Base-by-base conservation (phyloP, 37 sponge, comb jelly and placozoan species). In the Crambe crambe region DNA sequence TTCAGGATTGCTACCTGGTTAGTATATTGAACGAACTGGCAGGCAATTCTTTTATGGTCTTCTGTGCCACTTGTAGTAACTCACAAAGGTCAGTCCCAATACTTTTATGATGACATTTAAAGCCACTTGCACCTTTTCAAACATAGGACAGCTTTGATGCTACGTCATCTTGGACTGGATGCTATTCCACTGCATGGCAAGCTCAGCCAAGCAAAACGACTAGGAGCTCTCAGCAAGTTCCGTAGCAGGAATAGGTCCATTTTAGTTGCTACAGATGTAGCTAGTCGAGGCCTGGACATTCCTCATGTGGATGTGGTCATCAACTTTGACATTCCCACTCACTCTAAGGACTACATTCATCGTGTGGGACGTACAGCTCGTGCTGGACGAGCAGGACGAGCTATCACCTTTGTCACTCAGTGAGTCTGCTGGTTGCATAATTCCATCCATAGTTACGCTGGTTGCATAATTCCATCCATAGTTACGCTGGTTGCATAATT, bases 331-430 rank as follows among this genome's bases (percentile, higher is more conserved):
- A 96, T 96, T 26, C 99, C 99, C 23, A 96, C 99, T 9, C 99
- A 98, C 44, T 96, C 96, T 37, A 98, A 98, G 87, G 99, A 98
- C 78, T 98, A 98, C 73, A 98, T 98, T 47, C 99, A 98, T 80
- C 70, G 99, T 20, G 99, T 98, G 44, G 99, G 98, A 30, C 82
- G 99, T 44, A 98, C 99, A 9, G 99, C 99, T 12, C 72, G 99
- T 37, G 99, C 99, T 29, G 99, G 99, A 3, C 62, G 96, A 23
- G 79, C 99, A 3, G 99, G 99, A 0, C 72, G 89, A 56, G 84
- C 97, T 37, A 89, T 98, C 76, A 98, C 90, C 32, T 96, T 98
- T 82, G 96, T 98, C 56, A 96, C 96, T 20, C 99, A 98, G 95
- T 95, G 47, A 82, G 91, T 18, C 18, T 30, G 35, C 32, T 12